Evolutionary conservation across 2,888 invertebrate genomes (phyloP), one percentile per base, ranked within the genome.

Genomic region (Nudaria mundana): DNA sequence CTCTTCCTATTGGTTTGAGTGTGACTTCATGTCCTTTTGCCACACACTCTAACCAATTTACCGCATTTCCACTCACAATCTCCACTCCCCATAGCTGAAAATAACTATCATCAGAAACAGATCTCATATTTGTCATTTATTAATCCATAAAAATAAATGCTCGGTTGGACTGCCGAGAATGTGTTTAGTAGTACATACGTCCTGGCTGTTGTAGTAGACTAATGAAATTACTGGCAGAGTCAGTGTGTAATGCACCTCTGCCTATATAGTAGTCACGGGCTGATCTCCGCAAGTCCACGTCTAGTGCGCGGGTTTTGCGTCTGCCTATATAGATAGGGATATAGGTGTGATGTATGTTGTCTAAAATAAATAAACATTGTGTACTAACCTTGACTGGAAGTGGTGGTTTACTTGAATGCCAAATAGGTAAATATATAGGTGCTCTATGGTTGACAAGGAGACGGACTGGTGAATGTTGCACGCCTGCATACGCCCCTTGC

Each of bases 41-140:
- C 29, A 91, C 82, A 69, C 88, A 87, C 62, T 91, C 91, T 48
- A 92, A 63, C 92, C 92, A 92, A 56, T 84, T 91, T 3, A 91
- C 73, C 37, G 91, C 91, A 78, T 89, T 89, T 1, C 78, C 79
- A 61, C 86, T 86, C 3, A 76, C 83, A 48, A 89, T 66, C 20
- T 89, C 85, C 39, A 89, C 78, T 57, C 90, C 90, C 88, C 89
- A 89, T 31, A 90, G 43, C 90, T 90, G 64, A 45, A 70, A 71
- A 28, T 15, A 2, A 15, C 15, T 4, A 12, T 11, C 12, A 35
- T 66, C 63, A 37, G 24, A 31, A 8, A 29, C 20, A 44, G 50
- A 49, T n/a, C n/a, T n/a, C n/a, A n/a, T n/a, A 20, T 5, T 20
- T 20, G 3, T n/a, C n/a, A n/a, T 20, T 52, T 28, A 44, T 37